Conservation (phyloP, 2,797 vertebrate species). For the Scolopax bukidnonensis region DNA sequence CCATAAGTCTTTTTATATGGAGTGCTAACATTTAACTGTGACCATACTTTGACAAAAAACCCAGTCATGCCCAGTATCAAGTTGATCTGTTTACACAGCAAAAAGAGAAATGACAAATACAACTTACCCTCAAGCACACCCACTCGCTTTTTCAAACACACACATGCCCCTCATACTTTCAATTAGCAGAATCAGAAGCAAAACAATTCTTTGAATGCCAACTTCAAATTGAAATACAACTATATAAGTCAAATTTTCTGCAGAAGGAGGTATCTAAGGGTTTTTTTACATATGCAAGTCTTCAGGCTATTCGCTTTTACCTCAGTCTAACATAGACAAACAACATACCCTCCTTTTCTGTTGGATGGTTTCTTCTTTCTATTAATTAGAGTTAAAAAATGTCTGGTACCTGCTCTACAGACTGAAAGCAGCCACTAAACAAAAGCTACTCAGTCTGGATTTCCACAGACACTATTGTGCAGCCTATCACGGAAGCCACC, state of each 20-base stretch:
- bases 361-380: not conserved
- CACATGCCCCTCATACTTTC: not conserved
- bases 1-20: not conserved
- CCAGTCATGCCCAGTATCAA: accelerated
- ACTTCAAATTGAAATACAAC: not conserved
- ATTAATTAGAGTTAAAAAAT: not conserved
- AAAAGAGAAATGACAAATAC: not conserved
- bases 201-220: not conserved
- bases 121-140: not conserved
- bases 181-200: not conserved
- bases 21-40: not conserved
- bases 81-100: not conserved
- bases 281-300: not conserved
- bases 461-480: not conserved
- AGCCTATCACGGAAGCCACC: not conserved
- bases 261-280: not conserved
- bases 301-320: not conserved
- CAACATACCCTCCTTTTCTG: accelerated
- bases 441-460: not conserved
- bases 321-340: not conserved
- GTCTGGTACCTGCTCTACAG: not conserved
- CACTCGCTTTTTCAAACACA: not conserved
- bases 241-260: not conserved
- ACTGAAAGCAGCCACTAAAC: not conserved
- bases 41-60: not conserved